A percentile compares a stretch with the other conserved stretches of the same genome.
These are phyloP conservation scores for Hypomecis atomaria DNA, from an alignment of 2,888 invertebrate species.

Conservation along the genomic window DNA sequence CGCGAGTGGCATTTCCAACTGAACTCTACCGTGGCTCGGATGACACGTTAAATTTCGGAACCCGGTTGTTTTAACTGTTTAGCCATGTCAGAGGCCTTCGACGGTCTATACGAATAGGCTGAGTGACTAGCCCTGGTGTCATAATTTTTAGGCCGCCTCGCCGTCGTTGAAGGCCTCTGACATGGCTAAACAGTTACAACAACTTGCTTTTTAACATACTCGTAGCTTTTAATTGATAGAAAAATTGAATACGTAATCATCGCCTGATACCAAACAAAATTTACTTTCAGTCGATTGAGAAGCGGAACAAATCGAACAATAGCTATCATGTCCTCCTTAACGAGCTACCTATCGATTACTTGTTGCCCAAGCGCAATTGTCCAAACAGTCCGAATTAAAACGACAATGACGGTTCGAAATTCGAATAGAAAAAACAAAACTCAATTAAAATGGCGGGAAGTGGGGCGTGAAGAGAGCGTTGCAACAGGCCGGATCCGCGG, in stretches of 20 bases:
- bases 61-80: no score
- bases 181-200: no score
- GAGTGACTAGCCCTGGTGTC: no score
- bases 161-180: no score
- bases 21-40: no score
- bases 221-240: not conserved
- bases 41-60: no score
- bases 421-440: constrained; percentile 60
- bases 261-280: constrained; percentile 22
- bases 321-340: constrained; percentile 35
- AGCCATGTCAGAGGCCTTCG: no score
- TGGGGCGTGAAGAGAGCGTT: constrained; percentile 75
- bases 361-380: constrained; percentile 43
- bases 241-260: constrained; percentile 29
- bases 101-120: no score
- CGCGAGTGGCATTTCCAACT: no score
- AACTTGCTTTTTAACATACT: no score
- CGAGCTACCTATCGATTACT: constrained; percentile 39
- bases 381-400: constrained; percentile 40
- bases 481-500: constrained; percentile 62
- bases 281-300: constrained; percentile 29
- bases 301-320: constrained; percentile 31
- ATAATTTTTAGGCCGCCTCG: no score
- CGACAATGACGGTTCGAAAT: constrained; percentile 38
- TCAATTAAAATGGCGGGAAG: constrained; percentile 65